Conservation (phyloP, 2,888 invertebrate species). For the Lepeophtheirus nordmannii region DNA sequence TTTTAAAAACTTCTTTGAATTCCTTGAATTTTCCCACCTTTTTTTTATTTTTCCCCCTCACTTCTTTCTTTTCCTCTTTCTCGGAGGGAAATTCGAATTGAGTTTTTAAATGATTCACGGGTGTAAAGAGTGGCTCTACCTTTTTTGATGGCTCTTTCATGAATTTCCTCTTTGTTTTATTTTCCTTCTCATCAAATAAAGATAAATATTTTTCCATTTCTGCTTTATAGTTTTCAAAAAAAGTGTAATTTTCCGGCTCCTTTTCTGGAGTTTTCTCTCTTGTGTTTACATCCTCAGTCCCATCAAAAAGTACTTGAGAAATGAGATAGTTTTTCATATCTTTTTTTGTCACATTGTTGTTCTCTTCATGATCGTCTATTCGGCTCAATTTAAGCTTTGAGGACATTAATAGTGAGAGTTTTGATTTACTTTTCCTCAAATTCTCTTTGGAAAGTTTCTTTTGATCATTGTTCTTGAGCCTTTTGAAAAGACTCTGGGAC, state of each 20-base stretch:
- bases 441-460: not conserved
- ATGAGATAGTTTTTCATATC: constrained; percentile 25
- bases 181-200: constrained; percentile 17
- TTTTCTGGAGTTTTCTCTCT: constrained; percentile 6
- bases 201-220: constrained; percentile 23
- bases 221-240: constrained; percentile 20
- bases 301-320: constrained; percentile 25
- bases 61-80: not conserved
- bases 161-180: constrained; percentile 7
- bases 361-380: not conserved
- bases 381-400: not conserved
- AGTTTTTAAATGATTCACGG: constrained; percentile 12
- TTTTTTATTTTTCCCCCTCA: not conserved
- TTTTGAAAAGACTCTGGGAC: constrained; percentile 7
- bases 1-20: not conserved
- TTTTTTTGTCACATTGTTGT: not conserved
- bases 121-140: not conserved
- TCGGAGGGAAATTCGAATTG: constrained; percentile 19
- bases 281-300: constrained; percentile 3
- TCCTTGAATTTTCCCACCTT: not conserved
- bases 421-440: not conserved
- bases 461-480: not conserved
- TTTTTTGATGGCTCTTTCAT: not conserved
- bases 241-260: not conserved
- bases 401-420: not conserved